These are phyloP conservation scores for Drosophila picticornis DNA, from an alignment of 2,888 invertebrate genomes.

Conservation along the genomic window DNA sequence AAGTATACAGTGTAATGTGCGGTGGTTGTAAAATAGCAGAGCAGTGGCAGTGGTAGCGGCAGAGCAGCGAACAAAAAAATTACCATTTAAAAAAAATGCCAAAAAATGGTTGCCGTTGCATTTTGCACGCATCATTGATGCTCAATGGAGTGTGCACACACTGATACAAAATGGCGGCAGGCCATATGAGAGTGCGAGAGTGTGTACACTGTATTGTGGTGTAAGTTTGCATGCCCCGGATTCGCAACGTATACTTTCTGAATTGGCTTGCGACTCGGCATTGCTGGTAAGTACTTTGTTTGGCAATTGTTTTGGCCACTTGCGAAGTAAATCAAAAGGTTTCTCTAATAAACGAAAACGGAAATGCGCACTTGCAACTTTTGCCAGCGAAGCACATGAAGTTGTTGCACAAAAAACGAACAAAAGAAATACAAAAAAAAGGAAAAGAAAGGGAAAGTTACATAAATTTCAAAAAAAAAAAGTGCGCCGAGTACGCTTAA, in stretches of 20 bases:
- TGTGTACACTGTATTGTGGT: slow-evolving; percentile 18
- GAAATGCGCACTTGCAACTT: slow-evolving; percentile 69
- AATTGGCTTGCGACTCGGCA: slow-evolving; percentile 26
- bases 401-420: slow-evolving; percentile 42
- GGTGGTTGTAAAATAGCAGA: slow-evolving; percentile 46
- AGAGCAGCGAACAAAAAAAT: slow-evolving; percentile 49
- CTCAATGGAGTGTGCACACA: slow-evolving; percentile 82
- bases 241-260: slow-evolving; percentile 36
- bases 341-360: slow-evolving; percentile 72
- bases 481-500: slow-evolving; percentile 41
- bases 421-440: slow-evolving; percentile 10
- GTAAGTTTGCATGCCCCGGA: slow-evolving; percentile 54
- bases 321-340: slow-evolving; percentile 75
- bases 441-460: slow-evolving; percentile 27
- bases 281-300: slow-evolving; percentile 55
- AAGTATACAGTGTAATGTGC: slow-evolving; percentile 62
- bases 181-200: slow-evolving; percentile 27
- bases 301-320: slow-evolving; percentile 71
- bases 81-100: slow-evolving; percentile 54
- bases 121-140: slow-evolving; percentile 83
- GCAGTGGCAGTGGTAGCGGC: slow-evolving; percentile 25
- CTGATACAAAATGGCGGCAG: slow-evolving; percentile 80
- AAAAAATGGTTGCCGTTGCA: slow-evolving; percentile 77
- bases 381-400: slow-evolving; percentile 45
- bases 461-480: slow-evolving; percentile 56